Base-by-base conservation (phyloP, 2,888 invertebrate genomes). In the Ganaspis brasiliensis region DNA sequence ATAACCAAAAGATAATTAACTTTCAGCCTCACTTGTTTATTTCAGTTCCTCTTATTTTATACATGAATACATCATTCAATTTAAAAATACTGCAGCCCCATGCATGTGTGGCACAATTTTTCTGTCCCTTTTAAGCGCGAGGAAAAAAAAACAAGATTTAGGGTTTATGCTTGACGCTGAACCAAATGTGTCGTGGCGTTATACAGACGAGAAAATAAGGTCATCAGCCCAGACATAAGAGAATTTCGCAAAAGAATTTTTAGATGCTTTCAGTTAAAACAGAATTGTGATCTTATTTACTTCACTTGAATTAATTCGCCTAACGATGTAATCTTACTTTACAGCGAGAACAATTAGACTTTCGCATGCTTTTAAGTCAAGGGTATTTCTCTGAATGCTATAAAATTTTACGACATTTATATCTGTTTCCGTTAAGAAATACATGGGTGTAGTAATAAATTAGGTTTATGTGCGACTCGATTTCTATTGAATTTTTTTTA, bases 351-450 rank as follows among this genome's bases (percentile, higher is more conserved):
- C 31, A 59, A 59, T 45, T 45, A 67, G 8, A 45, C n/a, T 24
- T 49, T 67, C 45, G 45, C 45, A 67, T 49, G 45, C 45, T 67
- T 16, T 67, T 1, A 67, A 45, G n/a, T 45, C 45, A 45, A 67
- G 14, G 24, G 21, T 67, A 67, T 49, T 49, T 67, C 45, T 67
- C 24, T 45, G 67, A 67, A 67, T 45, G 4, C 26, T 40, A 10
- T 45, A 26, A 67, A 67, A 45, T 67, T 67, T 26, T 26, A 49
- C 5, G 45, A 26, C n/a, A 24, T 35, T 16, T 12, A n/a, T 45
- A 67, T 67, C n/a, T 40, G 9, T 45, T 26, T 40, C n/a, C 5
- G 24, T 49, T 24, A 31, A 31, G 31, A 31, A 31, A 31, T 31
- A 26, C 9, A 26, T 26, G 16, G 16, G 52, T 52, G 40, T 26